phyloP scores from a whole-genome alignment of 2,797 vertebrate genomes.

The Sebastes vulpes region DNA sequence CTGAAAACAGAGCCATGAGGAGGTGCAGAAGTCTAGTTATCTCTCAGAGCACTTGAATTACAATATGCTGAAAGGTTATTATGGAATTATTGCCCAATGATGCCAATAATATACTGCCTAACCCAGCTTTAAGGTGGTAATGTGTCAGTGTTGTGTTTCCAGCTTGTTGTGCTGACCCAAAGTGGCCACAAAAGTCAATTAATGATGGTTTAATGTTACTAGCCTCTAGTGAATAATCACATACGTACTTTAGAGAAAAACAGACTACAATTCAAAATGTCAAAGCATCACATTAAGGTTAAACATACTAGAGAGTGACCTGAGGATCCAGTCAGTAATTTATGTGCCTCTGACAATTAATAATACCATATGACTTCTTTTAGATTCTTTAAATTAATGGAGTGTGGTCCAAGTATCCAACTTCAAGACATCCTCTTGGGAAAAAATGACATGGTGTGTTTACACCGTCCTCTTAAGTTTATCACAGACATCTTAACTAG shows the following conservation, averaged over 20 bases:
- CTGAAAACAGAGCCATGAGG: no score
- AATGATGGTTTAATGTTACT: background rate
- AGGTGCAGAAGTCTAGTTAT: no score
- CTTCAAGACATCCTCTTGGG: background rate
- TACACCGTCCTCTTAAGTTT: conserved; percentile 15
- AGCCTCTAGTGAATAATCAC: background rate
- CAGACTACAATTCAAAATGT: background rate
- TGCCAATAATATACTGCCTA: no score
- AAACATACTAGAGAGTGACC: background rate
- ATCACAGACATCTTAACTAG: conserved; percentile 14
- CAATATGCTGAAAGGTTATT: no score
- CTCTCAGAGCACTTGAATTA: no score
- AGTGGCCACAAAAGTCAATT: background rate
- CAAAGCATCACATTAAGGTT: background rate
- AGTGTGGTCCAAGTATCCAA: background rate
- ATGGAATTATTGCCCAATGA: no score
- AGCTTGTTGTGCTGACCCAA: background rate
- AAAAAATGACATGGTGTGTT: conserved; percentile 7
- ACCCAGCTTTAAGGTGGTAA: no score
- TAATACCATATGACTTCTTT: background rate
- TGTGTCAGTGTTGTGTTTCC: background rate
- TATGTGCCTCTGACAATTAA: background rate
- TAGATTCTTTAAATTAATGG: background rate
- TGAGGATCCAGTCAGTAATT: background rate
- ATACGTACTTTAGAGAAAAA: background rate